Base-by-base conservation (phyloP, 1,140 invertebrate genomes). In the Ladona fulva region DNA sequence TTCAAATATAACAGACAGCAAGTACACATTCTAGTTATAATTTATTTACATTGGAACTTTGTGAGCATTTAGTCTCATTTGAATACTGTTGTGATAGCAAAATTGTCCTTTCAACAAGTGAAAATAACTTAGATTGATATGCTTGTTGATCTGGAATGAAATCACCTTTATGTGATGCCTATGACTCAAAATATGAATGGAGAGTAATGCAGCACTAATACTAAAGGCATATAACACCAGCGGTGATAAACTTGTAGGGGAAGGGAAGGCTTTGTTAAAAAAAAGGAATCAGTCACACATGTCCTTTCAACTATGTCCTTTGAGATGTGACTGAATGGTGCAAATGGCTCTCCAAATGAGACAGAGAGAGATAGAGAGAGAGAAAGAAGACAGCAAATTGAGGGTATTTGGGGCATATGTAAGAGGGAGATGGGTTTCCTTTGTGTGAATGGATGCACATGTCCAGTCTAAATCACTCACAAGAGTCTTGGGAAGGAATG, bases 101-200 rank as follows among this genome's bases (percentile, higher is more conserved):
- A 66, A 66, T 66, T 66, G 52, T 66, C 52, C 52, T 66, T 66
- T 66, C 52, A 66, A 66, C 52, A 66, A 66, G 52, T 66, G 52
- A 66, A 66, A 66, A 66, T 66, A 66, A 66, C 52, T 66, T 66
- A 66, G 52, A 66, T 66, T 66, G 52, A 66, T 66, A 66, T 66
- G 52, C 52, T 66, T 66, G 52, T 66, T 66, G 52, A 66, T 66
- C 52, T 66, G 52, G 52, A 66, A 66, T 66, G 52, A 22, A 66
- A 66, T 66, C 52, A 66, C 52, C 52, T 66, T 66, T 22, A 22
- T 22, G 52, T 66, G 52, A 66, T 66, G 52, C 52, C n/a, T 66
- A 19, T 66, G 52, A 66, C 52, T 66, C 52, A 66, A 66, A 66
- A 66, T 37, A 37, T 66, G 52, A 66, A 66, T 22, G n/a, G 52